Percentiles rank a stretch among this genome's conserved stretches.
phyloP scores from a whole-genome alignment of 2,113 vertebrate species.

The Hypomesus transpacificus region DNA sequence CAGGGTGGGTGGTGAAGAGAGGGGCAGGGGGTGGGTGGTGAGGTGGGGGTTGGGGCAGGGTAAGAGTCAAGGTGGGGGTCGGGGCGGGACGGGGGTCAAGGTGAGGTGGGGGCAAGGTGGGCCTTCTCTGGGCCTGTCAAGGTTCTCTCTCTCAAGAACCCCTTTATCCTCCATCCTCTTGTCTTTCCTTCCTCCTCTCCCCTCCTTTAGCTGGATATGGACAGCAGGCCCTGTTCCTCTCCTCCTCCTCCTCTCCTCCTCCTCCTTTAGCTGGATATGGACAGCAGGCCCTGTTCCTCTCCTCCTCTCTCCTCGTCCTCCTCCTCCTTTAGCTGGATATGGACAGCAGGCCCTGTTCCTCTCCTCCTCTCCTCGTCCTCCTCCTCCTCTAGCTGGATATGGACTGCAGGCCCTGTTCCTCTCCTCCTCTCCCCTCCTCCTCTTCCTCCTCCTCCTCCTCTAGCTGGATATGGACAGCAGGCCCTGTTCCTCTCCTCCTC shows the following conservation, averaged over 20 bases:
- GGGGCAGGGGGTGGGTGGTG: too few relatives aligned
- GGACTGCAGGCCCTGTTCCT: conserved; percentile 92
- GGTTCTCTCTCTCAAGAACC: background rate
- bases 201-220: conserved; percentile 77
- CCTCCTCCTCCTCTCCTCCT: background rate
- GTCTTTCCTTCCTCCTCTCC: conserved; percentile 35
- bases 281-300: conserved; percentile 79
- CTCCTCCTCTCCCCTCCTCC: conserved; percentile 50
- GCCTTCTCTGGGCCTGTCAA: background rate
- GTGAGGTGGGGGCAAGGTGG: too few relatives aligned
- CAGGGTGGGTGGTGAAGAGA: too few relatives aligned
- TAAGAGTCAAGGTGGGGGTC: too few relatives aligned
- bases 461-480: conserved; percentile 89
- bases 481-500: conserved; percentile 81
- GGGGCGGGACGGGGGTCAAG: too few relatives aligned
- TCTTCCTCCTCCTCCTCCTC: conserved; percentile 12
- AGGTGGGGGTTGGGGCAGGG: too few relatives aligned
- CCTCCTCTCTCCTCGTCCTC: background rate
- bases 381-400: conserved; percentile 77
- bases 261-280: background rate
- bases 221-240: conserved; percentile 93
- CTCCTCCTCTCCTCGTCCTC: conserved; percentile 49
- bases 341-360: too few relatives aligned
- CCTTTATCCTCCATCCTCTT: background rate
- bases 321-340: background rate